Evolutionary conservation across 2,888 invertebrate genomes (phyloP), one percentile per base, ranked within the genome.

Genomic region (Agrochola lychnidis): DNA sequence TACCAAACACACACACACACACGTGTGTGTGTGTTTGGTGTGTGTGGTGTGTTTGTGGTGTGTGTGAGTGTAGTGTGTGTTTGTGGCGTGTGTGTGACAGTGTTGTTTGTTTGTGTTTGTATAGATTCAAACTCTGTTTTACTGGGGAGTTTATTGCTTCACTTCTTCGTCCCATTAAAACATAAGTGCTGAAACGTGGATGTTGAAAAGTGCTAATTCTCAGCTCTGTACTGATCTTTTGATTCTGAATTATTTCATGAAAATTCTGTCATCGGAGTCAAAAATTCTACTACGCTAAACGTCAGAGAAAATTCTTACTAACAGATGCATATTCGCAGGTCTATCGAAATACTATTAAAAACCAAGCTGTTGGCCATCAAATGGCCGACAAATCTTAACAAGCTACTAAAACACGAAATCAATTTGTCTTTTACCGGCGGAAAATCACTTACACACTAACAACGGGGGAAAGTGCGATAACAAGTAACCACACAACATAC

Each of bases 401-500:
- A 73, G 22, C 42, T 7, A 61, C 14, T 25, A 53, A 30, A 72
- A 78, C 6, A 45, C 56, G 40, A 59, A 61, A 45, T 45, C 51
- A 56, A 78, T 67, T 69, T 71, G 42, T 63, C 53, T 53, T 73
- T 81, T 61, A 48, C 48, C 25, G 16, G 25, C 51, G 51, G n/a
- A 22, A 63, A 61, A 68, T 70, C 66, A 59, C 56, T 69, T 30
- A 64, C 45, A 61, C 45, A 67, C 19, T 25, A n/a, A 63, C 53
- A 71, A 69, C 78, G 12, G 12, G 80, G 70, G 86, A 84, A 83
- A 84, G 86, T 83, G 14, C 66, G 66, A 74, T 74, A 81, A 62
- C 73, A 78, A 40, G 25, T 78, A 68, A 78, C 78, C 45, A 51
- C 66, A 80, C 72, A 76, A 61, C 73, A 81, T 70, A 75, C 83